phyloP scores from a whole-genome alignment of 37 sponge, comb jelly and placozoan species.

The Sycon ciliatum region DNA sequence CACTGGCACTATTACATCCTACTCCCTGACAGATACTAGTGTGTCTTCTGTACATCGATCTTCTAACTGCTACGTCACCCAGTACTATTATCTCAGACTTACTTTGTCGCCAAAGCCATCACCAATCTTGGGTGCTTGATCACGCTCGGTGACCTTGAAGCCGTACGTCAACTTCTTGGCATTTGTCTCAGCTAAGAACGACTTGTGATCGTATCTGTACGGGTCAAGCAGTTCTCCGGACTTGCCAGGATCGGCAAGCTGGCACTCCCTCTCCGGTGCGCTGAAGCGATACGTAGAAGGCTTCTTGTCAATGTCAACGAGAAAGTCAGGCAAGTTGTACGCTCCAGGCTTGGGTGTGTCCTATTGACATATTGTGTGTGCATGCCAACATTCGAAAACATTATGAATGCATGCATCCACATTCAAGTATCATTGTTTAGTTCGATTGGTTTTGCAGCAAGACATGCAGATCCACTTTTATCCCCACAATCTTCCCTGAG shows the following conservation, averaged over 20 bases:
- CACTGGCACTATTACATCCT: too few relatives aligned
- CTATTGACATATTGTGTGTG: too few relatives aligned
- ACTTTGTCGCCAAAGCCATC: slow-evolving; percentile 83
- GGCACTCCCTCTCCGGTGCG: slow-evolving; percentile 39
- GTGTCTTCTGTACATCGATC: too few relatives aligned
- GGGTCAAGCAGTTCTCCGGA: slow-evolving; percentile 42
- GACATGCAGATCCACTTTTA: too few relatives aligned
- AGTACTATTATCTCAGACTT: too few relatives aligned
- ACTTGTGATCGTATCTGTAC: slow-evolving; percentile 56
- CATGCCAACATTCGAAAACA: too few relatives aligned
- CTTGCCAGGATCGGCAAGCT: slow-evolving; percentile 18
- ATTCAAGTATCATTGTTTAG: too few relatives aligned
- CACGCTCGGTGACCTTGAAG: slow-evolving; percentile 59
- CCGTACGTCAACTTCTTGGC: slow-evolving; percentile 41
- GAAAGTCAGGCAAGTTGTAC: slow-evolving; percentile 46
- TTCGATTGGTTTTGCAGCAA: too few relatives aligned
- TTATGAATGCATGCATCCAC: too few relatives aligned
- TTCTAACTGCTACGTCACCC: too few relatives aligned
- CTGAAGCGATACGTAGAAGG: slow-evolving; percentile 51
- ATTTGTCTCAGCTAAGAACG: slow-evolving; percentile 30
- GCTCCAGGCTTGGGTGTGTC: slow-evolving; percentile 79
- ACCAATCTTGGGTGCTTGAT: slow-evolving; percentile 64
- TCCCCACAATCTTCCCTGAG: too few relatives aligned
- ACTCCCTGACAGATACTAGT: too few relatives aligned
- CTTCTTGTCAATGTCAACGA: slow-evolving; percentile 49